These are phyloP conservation scores for Masticophis lateralis DNA, from an alignment of 2,797 vertebrate species.

Conservation along the genomic window DNA sequence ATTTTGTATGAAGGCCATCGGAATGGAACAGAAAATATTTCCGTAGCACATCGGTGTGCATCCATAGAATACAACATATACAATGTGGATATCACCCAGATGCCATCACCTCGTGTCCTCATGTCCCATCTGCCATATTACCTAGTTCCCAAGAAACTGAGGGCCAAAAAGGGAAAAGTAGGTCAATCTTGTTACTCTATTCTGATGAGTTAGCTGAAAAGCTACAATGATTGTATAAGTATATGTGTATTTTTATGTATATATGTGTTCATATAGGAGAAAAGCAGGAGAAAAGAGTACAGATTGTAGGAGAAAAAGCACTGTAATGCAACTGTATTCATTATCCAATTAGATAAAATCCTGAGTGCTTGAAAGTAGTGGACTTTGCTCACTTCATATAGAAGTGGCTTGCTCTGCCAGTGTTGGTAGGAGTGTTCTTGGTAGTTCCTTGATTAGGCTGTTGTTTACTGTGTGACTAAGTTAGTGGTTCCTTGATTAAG, in stretches of 20 bases:
- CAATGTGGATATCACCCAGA: no score
- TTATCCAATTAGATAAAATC: background rate
- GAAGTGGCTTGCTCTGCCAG: background rate
- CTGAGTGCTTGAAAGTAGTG: no score
- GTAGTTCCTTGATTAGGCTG: no score
- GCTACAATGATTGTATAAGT: background rate
- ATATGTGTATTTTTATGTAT: background rate
- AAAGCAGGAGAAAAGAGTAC: background rate
- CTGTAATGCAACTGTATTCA: background rate
- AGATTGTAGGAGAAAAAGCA: background rate
- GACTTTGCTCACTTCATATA: background rate
- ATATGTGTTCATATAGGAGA: background rate
- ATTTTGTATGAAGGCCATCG: no score
- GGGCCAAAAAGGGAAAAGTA: no score
- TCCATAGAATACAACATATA: no score
- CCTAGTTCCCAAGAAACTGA: no score
- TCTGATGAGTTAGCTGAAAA: background rate
- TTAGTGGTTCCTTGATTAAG: background rate
- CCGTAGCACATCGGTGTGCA: no score
- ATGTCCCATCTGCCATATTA: no score
- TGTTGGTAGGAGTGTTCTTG: background rate
- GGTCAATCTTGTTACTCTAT: no score
- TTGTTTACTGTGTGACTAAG: background rate
- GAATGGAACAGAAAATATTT: no score
- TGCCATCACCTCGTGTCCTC: no score